phyloP scores from a whole-genome alignment of 2,113 vertebrate species.

The Lophotis ruficrista region DNA sequence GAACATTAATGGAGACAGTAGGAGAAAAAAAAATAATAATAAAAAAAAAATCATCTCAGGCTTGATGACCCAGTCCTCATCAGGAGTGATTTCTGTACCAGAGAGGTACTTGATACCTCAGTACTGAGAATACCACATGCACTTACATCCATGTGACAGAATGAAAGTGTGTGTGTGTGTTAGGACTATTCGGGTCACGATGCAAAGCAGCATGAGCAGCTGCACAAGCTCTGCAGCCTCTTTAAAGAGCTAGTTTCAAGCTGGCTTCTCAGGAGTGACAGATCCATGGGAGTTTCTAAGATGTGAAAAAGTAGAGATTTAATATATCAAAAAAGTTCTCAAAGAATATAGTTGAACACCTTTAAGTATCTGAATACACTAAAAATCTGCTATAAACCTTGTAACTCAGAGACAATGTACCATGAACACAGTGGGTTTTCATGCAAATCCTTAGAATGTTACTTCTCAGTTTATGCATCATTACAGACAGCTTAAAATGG shows the following conservation, averaged over 20 bases:
- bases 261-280: background rate
- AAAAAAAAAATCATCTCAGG: background rate
- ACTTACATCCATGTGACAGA: background rate
- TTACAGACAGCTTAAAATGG: slow-evolving; percentile 5
- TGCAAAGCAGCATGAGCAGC: background rate
- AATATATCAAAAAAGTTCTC: background rate
- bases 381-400: slow-evolving; percentile 13
- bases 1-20: background rate
- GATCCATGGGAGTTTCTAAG: background rate
- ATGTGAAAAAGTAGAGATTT: background rate
- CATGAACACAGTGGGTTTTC: background rate
- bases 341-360: background rate
- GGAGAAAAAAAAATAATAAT: fast-evolving
- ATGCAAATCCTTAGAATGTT: background rate
- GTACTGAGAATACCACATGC: fast-evolving
- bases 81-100: background rate
- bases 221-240: background rate
- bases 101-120: background rate
- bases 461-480: slow-evolving; percentile 7
- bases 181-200: background rate
- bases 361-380: background rate
- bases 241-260: background rate
- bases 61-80: background rate
- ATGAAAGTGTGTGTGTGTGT: background rate
- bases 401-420: slow-evolving; percentile 23